phyloP scores from a whole-genome alignment of 1,140 invertebrate species.

The Drosophila sturtevanti region DNA sequence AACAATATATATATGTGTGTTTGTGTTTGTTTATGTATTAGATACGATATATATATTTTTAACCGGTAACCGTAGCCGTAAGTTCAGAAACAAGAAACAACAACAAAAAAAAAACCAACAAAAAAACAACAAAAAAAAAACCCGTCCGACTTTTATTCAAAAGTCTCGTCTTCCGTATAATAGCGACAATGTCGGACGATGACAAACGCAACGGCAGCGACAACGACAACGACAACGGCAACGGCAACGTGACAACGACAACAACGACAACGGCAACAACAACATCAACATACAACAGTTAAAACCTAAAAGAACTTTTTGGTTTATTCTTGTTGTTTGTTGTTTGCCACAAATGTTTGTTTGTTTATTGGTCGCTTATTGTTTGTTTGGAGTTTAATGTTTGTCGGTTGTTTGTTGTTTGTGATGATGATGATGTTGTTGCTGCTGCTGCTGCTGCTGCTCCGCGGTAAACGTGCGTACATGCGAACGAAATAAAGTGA shows the following conservation, averaged over 20 bases:
- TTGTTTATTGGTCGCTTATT: conserved; percentile 19
- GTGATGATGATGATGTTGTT: conserved; percentile 11
- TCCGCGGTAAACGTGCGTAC: conserved; percentile 82
- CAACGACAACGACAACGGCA: conserved; percentile 18
- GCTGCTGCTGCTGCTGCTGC: conserved; percentile 49
- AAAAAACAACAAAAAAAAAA: neutral
- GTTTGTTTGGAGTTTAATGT: conserved; percentile 13
- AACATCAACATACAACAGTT: neutral
- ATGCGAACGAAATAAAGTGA: conserved; percentile 83
- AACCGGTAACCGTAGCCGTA: neutral
- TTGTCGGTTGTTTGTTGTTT: conserved; percentile 36
- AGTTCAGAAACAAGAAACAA: no score
- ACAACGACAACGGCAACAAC: neutral
- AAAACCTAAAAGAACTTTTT: neutral
- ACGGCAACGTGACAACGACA: conserved; percentile 3
- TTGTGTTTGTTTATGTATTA: no score
- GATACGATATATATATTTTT: neutral
- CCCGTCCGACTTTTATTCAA: neutral
- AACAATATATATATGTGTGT: neutral
- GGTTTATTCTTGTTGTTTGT: conserved; percentile 30
- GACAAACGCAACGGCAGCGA: conserved; percentile 12
- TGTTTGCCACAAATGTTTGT: conserved; percentile 1
- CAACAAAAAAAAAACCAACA: neutral
- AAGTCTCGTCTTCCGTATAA: conserved; percentile 13
- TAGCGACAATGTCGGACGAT: conserved; percentile 44